These are phyloP conservation scores for Diplodus sargus DNA, from an alignment of 2,797 vertebrate species.

Conservation along the genomic window DNA sequence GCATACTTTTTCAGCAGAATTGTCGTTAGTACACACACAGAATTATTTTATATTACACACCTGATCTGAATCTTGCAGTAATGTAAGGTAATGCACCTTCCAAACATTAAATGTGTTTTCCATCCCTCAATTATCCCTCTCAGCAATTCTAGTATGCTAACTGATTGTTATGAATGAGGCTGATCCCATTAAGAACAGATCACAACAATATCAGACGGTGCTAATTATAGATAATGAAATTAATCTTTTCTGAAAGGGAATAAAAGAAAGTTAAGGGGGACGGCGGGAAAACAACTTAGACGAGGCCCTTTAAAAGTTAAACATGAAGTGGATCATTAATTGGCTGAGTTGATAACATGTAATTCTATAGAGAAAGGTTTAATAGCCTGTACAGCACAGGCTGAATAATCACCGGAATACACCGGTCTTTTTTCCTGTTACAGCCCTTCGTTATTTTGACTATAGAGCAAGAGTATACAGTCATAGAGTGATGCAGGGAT, in stretches of 20 bases:
- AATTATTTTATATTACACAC: neutral
- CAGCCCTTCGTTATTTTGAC: neutral
- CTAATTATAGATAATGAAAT: slow-evolving; percentile 12
- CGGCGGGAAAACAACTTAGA: slow-evolving; percentile 2
- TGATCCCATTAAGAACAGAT: slow-evolving; percentile 14
- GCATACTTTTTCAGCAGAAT: slow-evolving; percentile 4
- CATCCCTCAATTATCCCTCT: neutral
- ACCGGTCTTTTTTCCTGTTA: neutral
- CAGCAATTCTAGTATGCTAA: neutral
- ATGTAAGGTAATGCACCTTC: neutral
- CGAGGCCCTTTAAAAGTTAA: neutral
- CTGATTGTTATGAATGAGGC: slow-evolving; percentile 1
- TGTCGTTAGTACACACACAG: neutral
- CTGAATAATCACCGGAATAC: slow-evolving; percentile 9
- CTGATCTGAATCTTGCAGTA: neutral
- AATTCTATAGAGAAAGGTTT: neutral
- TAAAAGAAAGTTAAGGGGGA: neutral
- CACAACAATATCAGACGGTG: neutral
- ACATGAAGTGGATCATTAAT: slow-evolving; percentile 5
- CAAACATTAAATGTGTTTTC: slow-evolving; percentile 7
- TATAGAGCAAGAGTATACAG: neutral
- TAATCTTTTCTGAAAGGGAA: neutral
- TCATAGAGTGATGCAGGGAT: too few species aligned
- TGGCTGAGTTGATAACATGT: neutral
- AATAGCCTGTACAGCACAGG: neutral